Evolutionary conservation across 2,888 invertebrate genomes (phyloP), one percentile per base, ranked within the genome.

Genomic region (Dorcus parallelipipedus): DNA sequence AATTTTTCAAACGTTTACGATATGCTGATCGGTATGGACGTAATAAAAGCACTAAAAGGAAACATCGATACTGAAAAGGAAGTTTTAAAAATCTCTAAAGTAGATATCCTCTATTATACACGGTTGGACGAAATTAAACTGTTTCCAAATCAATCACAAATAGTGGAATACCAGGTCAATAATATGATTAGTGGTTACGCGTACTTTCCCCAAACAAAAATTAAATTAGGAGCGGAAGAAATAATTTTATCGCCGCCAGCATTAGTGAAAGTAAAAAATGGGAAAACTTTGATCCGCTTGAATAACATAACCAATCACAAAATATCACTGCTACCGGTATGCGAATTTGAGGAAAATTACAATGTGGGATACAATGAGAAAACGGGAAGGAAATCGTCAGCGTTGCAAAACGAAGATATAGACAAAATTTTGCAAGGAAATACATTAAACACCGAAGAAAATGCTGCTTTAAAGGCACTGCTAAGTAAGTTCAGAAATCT

Each of bases 1-100:
- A n/a, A 53, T 23, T 53, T 53, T 53, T 53, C 53, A 3, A 6
- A 43, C 5, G 23, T 45, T 26, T 53, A 45, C 14, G 45, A 53
- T 26, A 45, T 43, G 33, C n/a, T 53, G 9, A 33, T 53, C 33
- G 43, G 53, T 10, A 45, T 43, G 8, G 45, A 53, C 45, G 10
- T 53, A 20, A 5, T 53, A 42, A 53, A 43, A 14, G 38, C 42
- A 26, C 42, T 53, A 3, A 45, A 45, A 42, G 45, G 43, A 3
- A 45, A 43, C 8, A 23, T 43, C 14, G 45, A 53, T 26, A 53
- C 53, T 7, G 45, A 43, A 43, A 10, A 42, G 26, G 38, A 45
- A 42, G 5, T 9, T n/a, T 33, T 53, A 8, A 53, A 45, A 10
- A 53, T 45, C 2, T 43, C 42, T 9, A 45, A 10, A 9, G 45